phyloP scores from a whole-genome alignment of 2,113 vertebrate species.

The Malaclemys terrapin region DNA sequence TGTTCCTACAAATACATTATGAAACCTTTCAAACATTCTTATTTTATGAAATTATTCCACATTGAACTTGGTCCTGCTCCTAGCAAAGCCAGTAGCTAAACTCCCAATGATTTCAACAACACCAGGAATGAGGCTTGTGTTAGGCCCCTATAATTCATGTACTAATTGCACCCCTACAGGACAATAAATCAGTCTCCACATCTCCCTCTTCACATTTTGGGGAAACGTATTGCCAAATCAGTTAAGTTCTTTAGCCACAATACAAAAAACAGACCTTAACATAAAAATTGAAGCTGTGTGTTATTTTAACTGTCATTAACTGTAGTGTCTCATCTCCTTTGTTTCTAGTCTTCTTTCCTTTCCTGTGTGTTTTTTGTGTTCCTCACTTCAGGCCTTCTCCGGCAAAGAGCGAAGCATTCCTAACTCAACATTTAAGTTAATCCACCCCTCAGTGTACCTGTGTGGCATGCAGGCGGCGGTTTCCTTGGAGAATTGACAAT shows the following conservation, averaged over 20 bases:
- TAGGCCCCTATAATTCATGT: not conserved
- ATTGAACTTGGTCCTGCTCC: not conserved
- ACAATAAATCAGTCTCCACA: rapidly evolving
- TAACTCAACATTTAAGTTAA: not conserved
- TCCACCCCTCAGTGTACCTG: not conserved
- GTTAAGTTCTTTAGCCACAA: not conserved
- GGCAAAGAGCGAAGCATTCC: not conserved
- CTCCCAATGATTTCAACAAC: not conserved
- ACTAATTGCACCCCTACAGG: not conserved
- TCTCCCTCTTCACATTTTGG: not conserved
- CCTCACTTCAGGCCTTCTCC: not conserved
- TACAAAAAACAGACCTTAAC: rapidly evolving
- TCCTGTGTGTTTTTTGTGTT: not conserved
- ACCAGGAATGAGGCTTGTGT: not conserved
- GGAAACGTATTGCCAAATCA: too few relatives aligned
- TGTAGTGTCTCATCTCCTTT: too few relatives aligned
- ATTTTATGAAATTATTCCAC: not conserved
- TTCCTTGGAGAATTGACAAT: not conserved
- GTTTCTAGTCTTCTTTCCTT: not conserved
- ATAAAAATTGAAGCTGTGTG: not conserved
- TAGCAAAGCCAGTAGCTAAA: not conserved
- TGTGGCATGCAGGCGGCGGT: not conserved
- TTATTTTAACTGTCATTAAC: rapidly evolving
- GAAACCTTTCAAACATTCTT: too few relatives aligned
- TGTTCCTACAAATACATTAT: not conserved